phyloP scores from a whole-genome alignment of 2,797 vertebrate genomes.

The Myoxocephalus aenaeus region DNA sequence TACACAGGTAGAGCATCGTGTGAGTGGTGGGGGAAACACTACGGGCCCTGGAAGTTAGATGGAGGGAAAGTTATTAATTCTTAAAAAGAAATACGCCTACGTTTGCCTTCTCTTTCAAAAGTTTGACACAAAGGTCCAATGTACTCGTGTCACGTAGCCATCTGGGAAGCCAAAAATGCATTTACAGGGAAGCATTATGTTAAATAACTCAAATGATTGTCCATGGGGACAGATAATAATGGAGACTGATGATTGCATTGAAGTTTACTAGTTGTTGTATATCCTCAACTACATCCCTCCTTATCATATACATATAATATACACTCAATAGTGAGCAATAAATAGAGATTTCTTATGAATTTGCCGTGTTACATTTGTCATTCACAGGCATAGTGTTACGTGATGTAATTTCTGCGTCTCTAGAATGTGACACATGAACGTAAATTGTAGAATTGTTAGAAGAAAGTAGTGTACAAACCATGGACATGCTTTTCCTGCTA shows the following conservation, averaged over 20 bases:
- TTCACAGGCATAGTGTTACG: background rate
- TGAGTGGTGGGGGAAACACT: slow-evolving; percentile 50
- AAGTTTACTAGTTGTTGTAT: background rate
- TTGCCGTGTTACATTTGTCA: background rate
- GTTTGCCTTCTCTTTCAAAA: background rate
- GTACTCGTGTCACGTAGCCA: background rate
- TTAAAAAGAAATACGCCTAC: background rate
- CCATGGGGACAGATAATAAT: background rate
- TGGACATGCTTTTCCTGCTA: no score
- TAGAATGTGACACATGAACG: background rate
- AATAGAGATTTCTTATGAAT: background rate
- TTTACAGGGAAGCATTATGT: background rate
- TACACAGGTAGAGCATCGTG: slow-evolving; percentile 86
- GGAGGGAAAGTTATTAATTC: slow-evolving; percentile 26
- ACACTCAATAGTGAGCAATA: background rate
- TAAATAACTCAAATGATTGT: background rate
- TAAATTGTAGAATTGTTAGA: background rate
- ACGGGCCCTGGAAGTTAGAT: slow-evolving; percentile 32
- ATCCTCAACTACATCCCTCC: background rate
- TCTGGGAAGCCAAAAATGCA: background rate
- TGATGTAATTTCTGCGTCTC: background rate
- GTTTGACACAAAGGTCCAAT: background rate
- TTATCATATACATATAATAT: background rate
- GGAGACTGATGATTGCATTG: background rate
- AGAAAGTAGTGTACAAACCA: background rate